phyloP scores from a whole-genome alignment of 2,797 vertebrate species.

The Microctenopoma steveboyesi region DNA sequence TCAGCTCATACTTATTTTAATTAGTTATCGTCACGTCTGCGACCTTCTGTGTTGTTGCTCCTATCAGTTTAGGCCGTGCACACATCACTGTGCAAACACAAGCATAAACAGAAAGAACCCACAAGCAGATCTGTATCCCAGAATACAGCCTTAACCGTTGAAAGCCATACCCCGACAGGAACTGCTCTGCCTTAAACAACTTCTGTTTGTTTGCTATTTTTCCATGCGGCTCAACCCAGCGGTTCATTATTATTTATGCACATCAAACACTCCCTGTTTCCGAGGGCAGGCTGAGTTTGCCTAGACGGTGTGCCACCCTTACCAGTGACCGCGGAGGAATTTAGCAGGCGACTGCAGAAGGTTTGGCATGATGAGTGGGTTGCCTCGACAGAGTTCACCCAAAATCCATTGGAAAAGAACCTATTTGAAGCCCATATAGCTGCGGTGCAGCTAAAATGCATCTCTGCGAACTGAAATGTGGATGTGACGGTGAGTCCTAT shows the following conservation, averaged over 20 bases:
- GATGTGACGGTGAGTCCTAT: constrained; percentile 25
- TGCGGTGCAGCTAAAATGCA: constrained; percentile 62
- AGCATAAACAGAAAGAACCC: constrained; percentile 65
- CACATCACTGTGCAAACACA: constrained; percentile 44
- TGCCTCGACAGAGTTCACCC: constrained; percentile 68
- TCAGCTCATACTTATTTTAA: neutral
- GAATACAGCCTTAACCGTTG: constrained; percentile 66
- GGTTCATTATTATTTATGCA: constrained; percentile 80
- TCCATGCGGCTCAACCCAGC: constrained; percentile 60
- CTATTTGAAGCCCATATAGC: constrained; percentile 76
- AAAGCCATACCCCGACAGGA: constrained; percentile 69
- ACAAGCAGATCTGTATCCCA: constrained; percentile 59
- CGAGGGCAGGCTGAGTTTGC: constrained; percentile 62
- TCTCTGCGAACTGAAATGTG: constrained; percentile 40
- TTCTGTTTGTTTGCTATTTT: constrained; percentile 82
- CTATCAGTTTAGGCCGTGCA: constrained; percentile 5
- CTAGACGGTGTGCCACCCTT: constrained; percentile 72
- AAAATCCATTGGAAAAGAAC: constrained; percentile 63
- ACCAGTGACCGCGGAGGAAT: constrained; percentile 71
- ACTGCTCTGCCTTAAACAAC: constrained; percentile 81
- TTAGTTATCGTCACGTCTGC: no score
- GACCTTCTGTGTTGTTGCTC: constrained; percentile 18
- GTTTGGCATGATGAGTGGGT: constrained; percentile 50
- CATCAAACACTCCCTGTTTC: constrained; percentile 79
- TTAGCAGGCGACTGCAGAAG: constrained; percentile 61